phyloP scores from a whole-genome alignment of 2,888 invertebrate genomes.

The Embidobia sp. region DNA sequence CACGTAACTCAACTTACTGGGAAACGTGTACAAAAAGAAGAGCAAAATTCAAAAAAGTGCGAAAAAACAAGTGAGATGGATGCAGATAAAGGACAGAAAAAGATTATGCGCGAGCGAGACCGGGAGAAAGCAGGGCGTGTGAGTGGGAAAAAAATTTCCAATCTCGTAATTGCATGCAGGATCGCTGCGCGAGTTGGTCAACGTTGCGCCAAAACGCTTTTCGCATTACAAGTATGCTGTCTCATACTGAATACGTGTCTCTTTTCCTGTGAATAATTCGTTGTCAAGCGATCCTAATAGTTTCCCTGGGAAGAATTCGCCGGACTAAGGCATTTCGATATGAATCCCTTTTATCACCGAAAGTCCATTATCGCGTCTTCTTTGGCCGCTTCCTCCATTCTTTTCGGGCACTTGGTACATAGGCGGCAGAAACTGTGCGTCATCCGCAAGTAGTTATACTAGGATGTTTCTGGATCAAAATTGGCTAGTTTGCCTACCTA shows the following conservation, averaged over 20 bases:
- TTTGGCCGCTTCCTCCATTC: constrained; percentile 62
- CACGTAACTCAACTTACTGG: constrained; percentile 14
- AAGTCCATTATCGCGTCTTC: constrained; percentile 76
- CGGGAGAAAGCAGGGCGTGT: neutral
- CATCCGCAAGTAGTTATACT: too few relatives aligned
- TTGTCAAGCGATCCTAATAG: constrained; percentile 69
- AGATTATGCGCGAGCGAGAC: neutral
- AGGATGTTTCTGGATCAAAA: too few relatives aligned
- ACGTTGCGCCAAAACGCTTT: constrained; percentile 20
- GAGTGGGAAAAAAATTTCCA: constrained; percentile 5
- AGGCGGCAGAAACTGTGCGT: constrained; percentile 73
- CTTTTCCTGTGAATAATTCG: constrained; percentile 63
- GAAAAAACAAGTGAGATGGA: neutral
- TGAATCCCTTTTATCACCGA: constrained; percentile 76
- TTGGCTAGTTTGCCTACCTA: too few relatives aligned
- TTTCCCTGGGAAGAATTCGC: constrained; percentile 67
- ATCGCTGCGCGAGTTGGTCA: neutral
- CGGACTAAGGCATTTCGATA: constrained; percentile 72
- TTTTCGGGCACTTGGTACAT: constrained; percentile 67
- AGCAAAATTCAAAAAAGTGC: neutral
- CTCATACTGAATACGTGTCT: constrained; percentile 25
- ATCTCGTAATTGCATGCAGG: constrained; percentile 27
- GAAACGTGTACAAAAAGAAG: too few relatives aligned
- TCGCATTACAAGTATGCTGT: constrained; percentile 20
- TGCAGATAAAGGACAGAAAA: neutral